A percentile compares a stretch with the other conserved stretches of the same genome.
These are phyloP conservation scores for Agriopis leucophaearia DNA, from an alignment of 2,888 invertebrate species.

Conservation along the genomic window DNA sequence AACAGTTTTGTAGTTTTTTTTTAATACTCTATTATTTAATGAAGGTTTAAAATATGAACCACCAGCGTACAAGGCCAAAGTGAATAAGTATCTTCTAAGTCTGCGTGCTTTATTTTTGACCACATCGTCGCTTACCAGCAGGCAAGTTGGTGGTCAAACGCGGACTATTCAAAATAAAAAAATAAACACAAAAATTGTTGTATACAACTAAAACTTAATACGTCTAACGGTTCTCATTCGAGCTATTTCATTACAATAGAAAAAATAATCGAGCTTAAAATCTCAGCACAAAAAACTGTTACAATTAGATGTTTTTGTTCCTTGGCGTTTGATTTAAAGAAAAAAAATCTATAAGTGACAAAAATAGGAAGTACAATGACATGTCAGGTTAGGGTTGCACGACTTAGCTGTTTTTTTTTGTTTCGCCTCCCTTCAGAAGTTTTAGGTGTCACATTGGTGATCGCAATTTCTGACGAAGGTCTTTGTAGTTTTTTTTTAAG, in stretches of 20 bases:
- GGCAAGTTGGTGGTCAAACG: no score
- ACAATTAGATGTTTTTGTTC: constrained; percentile 85
- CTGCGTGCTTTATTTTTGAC: no score
- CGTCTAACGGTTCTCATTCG: constrained; percentile 60
- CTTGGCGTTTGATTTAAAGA: constrained; percentile 67
- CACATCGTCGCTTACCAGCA: no score
- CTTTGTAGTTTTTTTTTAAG: constrained; percentile 72
- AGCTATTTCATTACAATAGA: constrained; percentile 61
- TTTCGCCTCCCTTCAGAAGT: constrained; percentile 69
- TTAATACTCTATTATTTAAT: no score
- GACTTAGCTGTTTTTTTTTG: constrained; percentile 47
- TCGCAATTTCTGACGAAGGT: constrained; percentile 81
- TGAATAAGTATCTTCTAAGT: no score
- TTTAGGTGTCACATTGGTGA: constrained; percentile 78
- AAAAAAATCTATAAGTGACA: constrained; percentile 80
- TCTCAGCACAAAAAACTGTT: constrained; percentile 80
- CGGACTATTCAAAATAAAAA: not conserved
- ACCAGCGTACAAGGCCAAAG: no score
- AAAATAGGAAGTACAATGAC: constrained; percentile 81
- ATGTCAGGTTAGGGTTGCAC: constrained; percentile 80
- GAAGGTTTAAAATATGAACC: no score
- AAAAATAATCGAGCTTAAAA: constrained; percentile 84
- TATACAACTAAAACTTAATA: constrained; percentile 24
- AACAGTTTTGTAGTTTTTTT: no score
- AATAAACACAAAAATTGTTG: not conserved